Base-by-base conservation (phyloP, 2,113 vertebrate genomes). In the Myiozetetes cayanensis region DNA sequence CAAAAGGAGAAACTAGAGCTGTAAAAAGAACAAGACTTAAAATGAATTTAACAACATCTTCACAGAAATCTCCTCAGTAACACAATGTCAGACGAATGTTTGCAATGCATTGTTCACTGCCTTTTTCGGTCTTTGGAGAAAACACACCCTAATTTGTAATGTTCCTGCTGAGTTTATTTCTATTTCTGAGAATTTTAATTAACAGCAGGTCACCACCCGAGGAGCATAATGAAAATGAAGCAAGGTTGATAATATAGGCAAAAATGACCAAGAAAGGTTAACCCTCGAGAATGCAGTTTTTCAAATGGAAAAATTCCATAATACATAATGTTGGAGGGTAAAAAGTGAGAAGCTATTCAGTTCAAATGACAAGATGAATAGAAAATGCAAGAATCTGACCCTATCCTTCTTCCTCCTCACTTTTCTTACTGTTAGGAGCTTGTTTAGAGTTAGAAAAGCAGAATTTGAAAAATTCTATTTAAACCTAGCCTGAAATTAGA, bases 171-270 rank as follows among this genome's bases (percentile, higher is more conserved):
- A 79, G 85, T 89, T 88, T 91, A 89, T 90, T 95, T 96, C 90
- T 85, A 14, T 94, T 96, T 94, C 91, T 94, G 79, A 96, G 81
- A 96, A 94, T 83, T 93, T 82, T 91, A 92, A 75, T 86, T 92
- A 96, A 65, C 56, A 90, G 47, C 67, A 91, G 78, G 79, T 93
- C 84, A 75, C 46, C 89, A 90, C 24, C 37, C 65, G 1, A 81
- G 79, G 65, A 88, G 49, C 46, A 82, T 30, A 89, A 68, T 43
- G 39, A 96, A 95, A 96, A 91, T 53, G 86, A 97, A 83, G 33
- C 52, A 75, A 89, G 52, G 76, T 90, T 83, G 70, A 72, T 89
- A 84, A 93, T 43, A 65, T 2, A 84, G 49, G 52, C 65, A 81
- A 87, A 87, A 87, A 86, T 56, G 59, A 81, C 47, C 35, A 66